Evolutionary conservation across 2,888 invertebrate genomes (phyloP).

Genomic region (Drosophila infuscata): DNA sequence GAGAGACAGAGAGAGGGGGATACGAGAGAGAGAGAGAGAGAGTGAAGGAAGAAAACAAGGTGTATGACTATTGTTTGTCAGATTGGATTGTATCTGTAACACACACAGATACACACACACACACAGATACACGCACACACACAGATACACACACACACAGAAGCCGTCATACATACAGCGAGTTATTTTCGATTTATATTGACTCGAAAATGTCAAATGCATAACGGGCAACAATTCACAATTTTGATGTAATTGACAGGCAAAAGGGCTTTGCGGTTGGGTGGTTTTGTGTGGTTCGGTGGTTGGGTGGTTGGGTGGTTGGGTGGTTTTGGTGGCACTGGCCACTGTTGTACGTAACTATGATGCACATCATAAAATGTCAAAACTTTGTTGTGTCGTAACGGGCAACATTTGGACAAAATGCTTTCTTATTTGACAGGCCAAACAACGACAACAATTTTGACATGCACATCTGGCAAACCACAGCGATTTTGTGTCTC

Average conservation of each 20-base stretch:
- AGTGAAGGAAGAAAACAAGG: conserved; percentile 47
- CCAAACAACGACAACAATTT: conserved; percentile 44
- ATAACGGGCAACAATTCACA: conserved; percentile 78
- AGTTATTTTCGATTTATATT: conserved; percentile 76
- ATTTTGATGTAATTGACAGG: conserved; percentile 80
- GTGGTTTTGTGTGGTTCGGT: conserved; percentile 4
- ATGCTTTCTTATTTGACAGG: conserved; percentile 79
- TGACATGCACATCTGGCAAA: conserved; percentile 73
- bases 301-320: neutral
- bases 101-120: neutral
- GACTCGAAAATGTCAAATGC: conserved; percentile 80
- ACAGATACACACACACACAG: neutral
- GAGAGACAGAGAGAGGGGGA: conserved; percentile 2
- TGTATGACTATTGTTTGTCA: conserved; percentile 66
- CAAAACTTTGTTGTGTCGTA: conserved; percentile 68
- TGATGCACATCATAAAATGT: conserved; percentile 73
- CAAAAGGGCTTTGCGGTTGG: conserved; percentile 45
- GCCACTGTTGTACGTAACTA: conserved; percentile 12
- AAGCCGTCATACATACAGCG: conserved; percentile 8
- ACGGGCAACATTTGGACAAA: conserved; percentile 79
- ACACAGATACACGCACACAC: neutral
- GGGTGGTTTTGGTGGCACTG: neutral
- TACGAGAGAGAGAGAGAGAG: neutral
- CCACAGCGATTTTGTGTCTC: conserved; percentile 48
- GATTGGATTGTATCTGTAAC: conserved; percentile 63